Evolutionary conservation across 2,888 invertebrate species (phyloP).

Genomic region (Acrobasis suavella): DNA sequence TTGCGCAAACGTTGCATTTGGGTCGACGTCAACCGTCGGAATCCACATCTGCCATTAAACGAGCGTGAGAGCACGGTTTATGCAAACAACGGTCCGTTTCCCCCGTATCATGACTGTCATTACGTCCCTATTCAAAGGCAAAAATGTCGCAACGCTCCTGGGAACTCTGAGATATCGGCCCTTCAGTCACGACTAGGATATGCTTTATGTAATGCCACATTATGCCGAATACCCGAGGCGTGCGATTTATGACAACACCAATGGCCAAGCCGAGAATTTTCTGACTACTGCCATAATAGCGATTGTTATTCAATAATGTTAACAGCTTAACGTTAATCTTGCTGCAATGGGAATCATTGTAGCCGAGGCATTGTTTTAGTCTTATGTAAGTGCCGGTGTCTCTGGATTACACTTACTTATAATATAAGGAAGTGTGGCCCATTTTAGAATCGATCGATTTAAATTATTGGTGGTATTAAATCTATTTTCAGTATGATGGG

Average conservation of each 20-base stretch:
- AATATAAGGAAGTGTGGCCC: background rate
- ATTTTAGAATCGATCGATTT: background rate
- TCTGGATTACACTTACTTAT: background rate
- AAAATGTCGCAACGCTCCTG: conserved; percentile 64
- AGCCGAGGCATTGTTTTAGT: conserved; percentile 1
- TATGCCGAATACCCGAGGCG: conserved; percentile 54
- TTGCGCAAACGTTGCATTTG: conserved; percentile 51
- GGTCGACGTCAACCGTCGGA: conserved; percentile 47
- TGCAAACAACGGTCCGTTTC: conserved; percentile 67
- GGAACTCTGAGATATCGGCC: conserved; percentile 55
- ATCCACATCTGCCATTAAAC: conserved; percentile 54
- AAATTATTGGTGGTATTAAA: background rate
- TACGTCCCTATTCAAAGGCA: conserved; percentile 49
- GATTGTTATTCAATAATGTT: conserved; percentile 32
- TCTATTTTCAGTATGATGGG: background rate
- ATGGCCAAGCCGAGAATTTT: conserved; percentile 41
- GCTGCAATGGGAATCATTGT: conserved; percentile 5
- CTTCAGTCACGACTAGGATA: conserved; percentile 69
- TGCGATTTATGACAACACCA: conserved; percentile 61
- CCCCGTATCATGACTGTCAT: conserved; percentile 64
- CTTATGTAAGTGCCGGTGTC: conserved; percentile 5
- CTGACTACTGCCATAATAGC: conserved; percentile 20
- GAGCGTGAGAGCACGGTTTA: conserved; percentile 69
- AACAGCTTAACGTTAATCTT: conserved; percentile 22
- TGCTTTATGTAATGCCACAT: conserved; percentile 61